Evolutionary conservation across 2,888 invertebrate species (phyloP).

Genomic region (Stenchaetothrips biformis): DNA sequence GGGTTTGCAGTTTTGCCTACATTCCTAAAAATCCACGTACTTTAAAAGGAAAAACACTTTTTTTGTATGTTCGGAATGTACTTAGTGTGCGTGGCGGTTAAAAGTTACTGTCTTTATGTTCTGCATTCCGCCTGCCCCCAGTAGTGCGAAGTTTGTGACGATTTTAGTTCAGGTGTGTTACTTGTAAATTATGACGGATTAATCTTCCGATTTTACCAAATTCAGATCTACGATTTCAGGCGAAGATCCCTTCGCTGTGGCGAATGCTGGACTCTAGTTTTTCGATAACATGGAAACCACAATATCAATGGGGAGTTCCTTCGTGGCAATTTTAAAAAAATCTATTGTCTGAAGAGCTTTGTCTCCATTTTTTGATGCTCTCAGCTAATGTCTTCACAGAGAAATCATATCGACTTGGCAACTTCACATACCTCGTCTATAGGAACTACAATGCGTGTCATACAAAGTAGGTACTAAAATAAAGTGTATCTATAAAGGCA

Average conservation of each 20-base stretch:
- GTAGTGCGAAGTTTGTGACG: neutral
- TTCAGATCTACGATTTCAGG: no score
- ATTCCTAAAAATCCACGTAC: neutral
- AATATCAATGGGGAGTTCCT: no score
- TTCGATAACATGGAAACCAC: no score
- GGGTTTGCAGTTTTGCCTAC: neutral
- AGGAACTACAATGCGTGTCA: neutral
- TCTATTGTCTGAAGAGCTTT: no score
- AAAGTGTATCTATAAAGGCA: constrained; percentile 21
- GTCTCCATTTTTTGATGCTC: no score
- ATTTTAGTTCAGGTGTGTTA: no score
- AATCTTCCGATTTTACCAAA: no score
- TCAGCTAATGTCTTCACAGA: neutral
- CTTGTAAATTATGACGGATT: no score
- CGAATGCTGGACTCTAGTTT: no score
- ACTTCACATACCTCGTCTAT: neutral
- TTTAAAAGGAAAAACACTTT: neutral
- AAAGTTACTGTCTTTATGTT: neutral
- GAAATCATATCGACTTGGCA: neutral
- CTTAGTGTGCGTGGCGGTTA: neutral
- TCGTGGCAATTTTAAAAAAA: no score
- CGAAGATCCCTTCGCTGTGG: no score
- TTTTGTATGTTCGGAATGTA: neutral
- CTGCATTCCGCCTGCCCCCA: neutral
- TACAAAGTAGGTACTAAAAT: constrained; percentile 22